These are phyloP conservation scores for Brachionus plicatilis DNA, from an alignment of 1,140 invertebrate species.

Conservation along the genomic window DNA sequence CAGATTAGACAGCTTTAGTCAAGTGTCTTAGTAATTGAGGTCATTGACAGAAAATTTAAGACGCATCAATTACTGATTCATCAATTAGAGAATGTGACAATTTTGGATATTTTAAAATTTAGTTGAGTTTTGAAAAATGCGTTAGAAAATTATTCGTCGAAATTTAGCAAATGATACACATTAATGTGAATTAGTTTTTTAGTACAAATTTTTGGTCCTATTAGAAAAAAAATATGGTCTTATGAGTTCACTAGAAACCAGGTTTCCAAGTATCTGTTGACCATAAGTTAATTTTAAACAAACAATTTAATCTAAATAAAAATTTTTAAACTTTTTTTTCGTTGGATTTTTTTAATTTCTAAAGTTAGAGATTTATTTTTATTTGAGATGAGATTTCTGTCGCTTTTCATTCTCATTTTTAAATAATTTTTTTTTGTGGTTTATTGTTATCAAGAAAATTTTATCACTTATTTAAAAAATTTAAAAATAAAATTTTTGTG, in stretches of 20 bases:
- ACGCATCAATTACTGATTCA: background rate
- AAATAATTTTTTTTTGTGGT: background rate
- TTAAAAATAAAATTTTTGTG: background rate
- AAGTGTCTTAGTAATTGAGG: background rate
- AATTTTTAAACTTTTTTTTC: background rate
- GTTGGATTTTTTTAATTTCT: background rate
- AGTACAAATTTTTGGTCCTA: background rate
- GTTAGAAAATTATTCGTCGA: constrained; percentile 2
- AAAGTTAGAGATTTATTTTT: background rate
- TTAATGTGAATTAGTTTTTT: background rate
- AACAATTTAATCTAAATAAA: background rate
- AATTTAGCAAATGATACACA: background rate
- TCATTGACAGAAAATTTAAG: background rate
- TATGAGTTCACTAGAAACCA: background rate
- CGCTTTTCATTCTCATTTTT: background rate
- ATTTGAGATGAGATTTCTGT: background rate
- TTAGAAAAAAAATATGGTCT: background rate
- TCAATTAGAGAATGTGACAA: background rate
- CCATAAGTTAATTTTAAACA: background rate
- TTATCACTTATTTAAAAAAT: background rate
- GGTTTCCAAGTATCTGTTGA: background rate
- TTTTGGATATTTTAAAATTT: constrained; percentile 1
- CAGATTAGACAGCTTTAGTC: background rate
- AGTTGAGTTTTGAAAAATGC: background rate
- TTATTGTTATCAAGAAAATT: background rate